Base-by-base conservation (phyloP, 1,140 invertebrate species). In the Dysdera silvatica region DNA sequence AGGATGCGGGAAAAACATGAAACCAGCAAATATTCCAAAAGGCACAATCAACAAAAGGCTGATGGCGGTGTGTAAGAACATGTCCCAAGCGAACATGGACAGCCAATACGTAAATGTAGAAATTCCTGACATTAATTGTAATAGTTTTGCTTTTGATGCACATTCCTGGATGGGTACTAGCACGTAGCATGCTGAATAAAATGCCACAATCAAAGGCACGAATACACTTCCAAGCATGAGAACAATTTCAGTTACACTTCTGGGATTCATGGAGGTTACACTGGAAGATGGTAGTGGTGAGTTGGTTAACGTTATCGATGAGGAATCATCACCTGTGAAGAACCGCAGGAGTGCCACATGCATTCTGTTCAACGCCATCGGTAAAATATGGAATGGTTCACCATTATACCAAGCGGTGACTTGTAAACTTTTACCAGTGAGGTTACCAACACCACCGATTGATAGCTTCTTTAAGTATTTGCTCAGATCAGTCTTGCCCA, bases 111-210 rank as follows among this genome's bases (percentile, higher is more conserved):
- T 12, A 12, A n/a, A 8, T n/a, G 56, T 23, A 10, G 18, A 26
- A 1, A 70, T 10, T 20, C 70, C 70, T 31, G 48, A 63, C 68
- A 71, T 71, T n/a, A 61, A 20, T 31, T 71, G 70, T 10, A 71
- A 28, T 23, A 70, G 43, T 56, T 70, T 70, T 10, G 66, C 57
- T 48, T 71, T 65, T 41, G 67, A 40, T 20, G 32, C 53, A n/a
- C 63, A 33, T 35, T 71, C 70, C 29, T 71, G 65, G 12, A 65
- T 55, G 0, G 69, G 66, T 29, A 71, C 55, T 29, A 70, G 51
- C 23, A 68, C 31, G 47, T 65, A 70, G 24, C 51, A 48, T 18
- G 62, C 48, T 31, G 68, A 61, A 1, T 71, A 31, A 41, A 68
- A 71, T 12, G 69, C 43, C 12, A 70, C 59, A 2, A 66, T 60